Percentiles rank a stretch among this genome's conserved stretches.
Conservation (phyloP, 1,140 invertebrate species). For the Musca domestica region DNA sequence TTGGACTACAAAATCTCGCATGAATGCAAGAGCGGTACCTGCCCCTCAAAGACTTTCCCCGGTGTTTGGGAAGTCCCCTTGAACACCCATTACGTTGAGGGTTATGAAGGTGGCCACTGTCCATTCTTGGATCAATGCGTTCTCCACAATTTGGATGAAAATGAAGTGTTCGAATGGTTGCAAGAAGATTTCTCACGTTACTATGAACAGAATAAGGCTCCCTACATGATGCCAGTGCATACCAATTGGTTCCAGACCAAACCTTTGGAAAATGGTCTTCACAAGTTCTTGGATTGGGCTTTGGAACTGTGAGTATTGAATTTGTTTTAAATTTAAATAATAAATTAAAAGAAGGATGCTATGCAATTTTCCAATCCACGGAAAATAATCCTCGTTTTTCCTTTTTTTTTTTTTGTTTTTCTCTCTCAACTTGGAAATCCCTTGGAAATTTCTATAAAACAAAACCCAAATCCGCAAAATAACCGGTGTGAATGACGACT, state of each 20-base stretch:
- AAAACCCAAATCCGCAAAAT: neutral
- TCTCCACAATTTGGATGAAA: constrained; percentile 80
- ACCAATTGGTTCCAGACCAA: constrained; percentile 94
- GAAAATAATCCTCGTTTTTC: too few relatives aligned
- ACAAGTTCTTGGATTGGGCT: constrained; percentile 84
- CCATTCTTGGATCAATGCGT: constrained; percentile 92
- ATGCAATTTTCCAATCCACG: too few relatives aligned
- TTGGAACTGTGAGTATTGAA: constrained; percentile 66
- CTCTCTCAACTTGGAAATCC: too few relatives aligned
- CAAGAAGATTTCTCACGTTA: constrained; percentile 85
- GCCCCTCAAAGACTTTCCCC: constrained; percentile 85
- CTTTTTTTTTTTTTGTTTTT: too few relatives aligned
- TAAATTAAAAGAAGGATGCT: too few relatives aligned
- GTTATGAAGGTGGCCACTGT: constrained; percentile 87
- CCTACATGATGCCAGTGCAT: constrained; percentile 92
- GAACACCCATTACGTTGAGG: constrained; percentile 86
- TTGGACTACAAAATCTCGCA: constrained; percentile 89
- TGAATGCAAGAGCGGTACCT: constrained; percentile 88
- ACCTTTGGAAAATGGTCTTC: constrained; percentile 76
- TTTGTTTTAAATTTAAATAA: too few relatives aligned
- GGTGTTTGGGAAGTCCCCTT: constrained; percentile 93
- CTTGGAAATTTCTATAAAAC: too few relatives aligned
- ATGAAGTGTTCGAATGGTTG: constrained; percentile 87
- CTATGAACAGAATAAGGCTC: constrained; percentile 84
- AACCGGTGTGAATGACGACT: constrained; percentile 9